Percentiles rank a stretch among this genome's conserved stretches.
phyloP scores from a whole-genome alignment of 2,888 invertebrate genomes.

The Tachina fera region DNA sequence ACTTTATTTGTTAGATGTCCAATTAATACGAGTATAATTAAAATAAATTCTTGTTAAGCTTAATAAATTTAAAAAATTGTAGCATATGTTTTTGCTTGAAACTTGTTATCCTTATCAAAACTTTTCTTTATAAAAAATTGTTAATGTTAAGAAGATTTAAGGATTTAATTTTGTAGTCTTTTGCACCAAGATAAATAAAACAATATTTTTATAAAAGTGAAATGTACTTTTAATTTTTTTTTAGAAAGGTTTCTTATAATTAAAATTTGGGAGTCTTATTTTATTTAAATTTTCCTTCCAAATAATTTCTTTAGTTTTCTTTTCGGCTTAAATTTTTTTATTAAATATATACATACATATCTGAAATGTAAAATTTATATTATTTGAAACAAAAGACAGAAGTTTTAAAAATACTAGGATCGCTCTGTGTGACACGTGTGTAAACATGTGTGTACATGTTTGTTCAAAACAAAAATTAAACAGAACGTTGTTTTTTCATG shows the following conservation, averaged over 20 bases:
- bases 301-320: no score
- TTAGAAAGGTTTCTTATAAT: no score
- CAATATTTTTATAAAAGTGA: no score
- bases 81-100: background rate
- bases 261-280: no score
- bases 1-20: conserved; percentile 30
- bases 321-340: no score
- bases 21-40: conserved; percentile 19
- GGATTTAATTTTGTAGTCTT: background rate
- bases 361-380: background rate
- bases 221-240: no score
- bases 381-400: background rate
- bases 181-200: no score
- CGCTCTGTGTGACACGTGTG: no score
- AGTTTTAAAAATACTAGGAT: background rate
- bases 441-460: no score
- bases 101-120: background rate
- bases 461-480: no score
- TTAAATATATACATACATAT: background rate
- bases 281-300: no score
- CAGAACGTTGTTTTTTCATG: no score
- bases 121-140: background rate
- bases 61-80: background rate
- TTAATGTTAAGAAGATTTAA: background rate
- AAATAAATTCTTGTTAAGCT: background rate